Evolutionary conservation across 2,888 invertebrate species (phyloP).

Genomic region (Nasonovia ribisnigri): DNA sequence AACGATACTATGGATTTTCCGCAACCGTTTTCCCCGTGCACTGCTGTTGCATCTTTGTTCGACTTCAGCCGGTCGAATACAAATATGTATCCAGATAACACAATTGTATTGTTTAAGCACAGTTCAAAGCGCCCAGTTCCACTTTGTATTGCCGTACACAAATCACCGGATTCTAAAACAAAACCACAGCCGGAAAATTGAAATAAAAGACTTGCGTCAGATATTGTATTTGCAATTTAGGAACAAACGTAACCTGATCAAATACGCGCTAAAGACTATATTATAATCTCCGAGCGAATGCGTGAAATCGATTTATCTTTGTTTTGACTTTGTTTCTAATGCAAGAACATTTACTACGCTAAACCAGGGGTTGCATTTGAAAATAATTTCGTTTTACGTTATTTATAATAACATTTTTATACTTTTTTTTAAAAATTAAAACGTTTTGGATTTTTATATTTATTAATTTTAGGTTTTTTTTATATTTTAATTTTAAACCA

Average conservation of each 20-base stretch:
- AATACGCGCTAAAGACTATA: neutral
- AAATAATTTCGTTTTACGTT: no score
- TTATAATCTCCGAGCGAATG: neutral
- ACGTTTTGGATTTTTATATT: no score
- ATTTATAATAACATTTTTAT: no score
- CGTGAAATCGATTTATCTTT: neutral
- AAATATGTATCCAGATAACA: conserved; percentile 37
- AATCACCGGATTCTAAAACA: neutral
- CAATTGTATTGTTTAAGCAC: conserved; percentile 31
- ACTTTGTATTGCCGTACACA: conserved; percentile 9
- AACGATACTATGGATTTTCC: neutral
- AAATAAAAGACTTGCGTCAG: neutral
- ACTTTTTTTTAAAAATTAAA: no score
- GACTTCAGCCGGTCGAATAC: neutral
- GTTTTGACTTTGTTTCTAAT: neutral
- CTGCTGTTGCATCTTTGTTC: neutral
- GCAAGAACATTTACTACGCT: neutral
- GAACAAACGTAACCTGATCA: neutral
- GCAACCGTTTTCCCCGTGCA: neutral
- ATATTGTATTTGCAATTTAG: neutral
- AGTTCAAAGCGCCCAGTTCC: conserved; percentile 52
- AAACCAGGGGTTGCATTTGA: no score
- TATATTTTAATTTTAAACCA: no score
- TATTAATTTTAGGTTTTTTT: no score
- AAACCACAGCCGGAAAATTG: neutral